phyloP scores from a whole-genome alignment of 2,888 invertebrate species.

The Parnassius orleans region DNA sequence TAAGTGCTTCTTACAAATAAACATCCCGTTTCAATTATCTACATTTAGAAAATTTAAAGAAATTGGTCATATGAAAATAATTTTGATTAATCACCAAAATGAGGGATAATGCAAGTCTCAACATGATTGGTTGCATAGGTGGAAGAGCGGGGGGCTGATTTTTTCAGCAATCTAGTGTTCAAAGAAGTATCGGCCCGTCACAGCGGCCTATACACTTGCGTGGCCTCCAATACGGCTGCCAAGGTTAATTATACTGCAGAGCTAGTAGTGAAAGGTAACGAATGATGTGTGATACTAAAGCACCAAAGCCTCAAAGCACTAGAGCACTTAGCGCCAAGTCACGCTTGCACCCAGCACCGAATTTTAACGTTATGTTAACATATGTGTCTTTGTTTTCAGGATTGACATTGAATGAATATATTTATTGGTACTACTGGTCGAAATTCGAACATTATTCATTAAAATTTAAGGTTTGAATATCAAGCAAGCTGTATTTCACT shows the following conservation, averaged over 20 bases:
- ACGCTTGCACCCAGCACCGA: slow-evolving; percentile 37
- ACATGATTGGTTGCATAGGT: slow-evolving; percentile 71
- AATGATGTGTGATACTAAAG: slow-evolving; percentile 25
- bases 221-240: slow-evolving; percentile 87
- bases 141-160: slow-evolving; percentile 86
- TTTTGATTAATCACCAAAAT: no score
- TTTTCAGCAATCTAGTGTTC: slow-evolving; percentile 88
- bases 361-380: not conserved
- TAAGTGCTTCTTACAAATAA: no score
- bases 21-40: no score
- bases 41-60: no score
- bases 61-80: no score
- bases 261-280: slow-evolving; percentile 86
- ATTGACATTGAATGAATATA: no score
- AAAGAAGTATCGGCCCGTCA: slow-evolving; percentile 87
- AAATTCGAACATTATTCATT: no score
- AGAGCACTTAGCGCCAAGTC: slow-evolving; percentile 34
- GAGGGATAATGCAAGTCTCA: slow-evolving; percentile 17
- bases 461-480: no score
- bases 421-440: no score
- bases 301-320: slow-evolving; percentile 32
- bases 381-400: no score
- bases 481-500: no score
- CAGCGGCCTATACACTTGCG: slow-evolving; percentile 88
- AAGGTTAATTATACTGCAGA: slow-evolving; percentile 87